Base-by-base conservation (phyloP, 2,888 invertebrate species). In the Troides oblongomaculatus region DNA sequence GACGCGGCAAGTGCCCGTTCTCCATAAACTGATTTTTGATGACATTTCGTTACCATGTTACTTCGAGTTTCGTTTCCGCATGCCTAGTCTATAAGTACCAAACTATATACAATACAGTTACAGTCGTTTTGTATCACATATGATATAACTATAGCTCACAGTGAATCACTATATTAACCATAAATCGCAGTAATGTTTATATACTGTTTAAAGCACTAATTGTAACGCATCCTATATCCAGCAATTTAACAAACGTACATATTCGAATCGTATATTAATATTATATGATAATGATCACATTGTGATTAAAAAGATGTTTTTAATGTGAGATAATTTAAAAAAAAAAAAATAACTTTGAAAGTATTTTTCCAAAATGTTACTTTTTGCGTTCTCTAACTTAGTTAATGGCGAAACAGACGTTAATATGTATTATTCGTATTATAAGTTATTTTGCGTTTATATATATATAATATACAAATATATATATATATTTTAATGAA, bases 231-330 rank as follows among this genome's bases (percentile, higher is more conserved):
- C 75, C 75, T 76, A 76, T 77, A 77, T 74, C 79, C 79, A 76
- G 78, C 78, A 78, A 77, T 53, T 53, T 53, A 53, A 53, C 74
- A 74, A 71, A 72, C 72, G 56, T 62, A 66, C 78, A 76, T 77
- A 81, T 79, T 78, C 80, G 77, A 82, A 83, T 83, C 84, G 81
- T 84, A 82, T 58, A 84, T 80, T 72, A 81, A 77, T 81, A 82
- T 84, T 83, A 84, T 87, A 84, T 81, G 84, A 84, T 86, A 84
- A 81, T 84, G 78, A 90, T 90, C 89, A 90, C 90, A 78, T 83
- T 89, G 91, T 91, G 91, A 92, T 91, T 87, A 90, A 91, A 90
- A 91, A 91, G 84, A 88, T 85, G 84, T 86, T 87, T 87, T 86
- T 85, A 46, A 86, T 85, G 87, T 88, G 85, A 90, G 87, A 89